Conservation (phyloP, 1,140 invertebrate species). For the Drosophila aff. region DNA sequence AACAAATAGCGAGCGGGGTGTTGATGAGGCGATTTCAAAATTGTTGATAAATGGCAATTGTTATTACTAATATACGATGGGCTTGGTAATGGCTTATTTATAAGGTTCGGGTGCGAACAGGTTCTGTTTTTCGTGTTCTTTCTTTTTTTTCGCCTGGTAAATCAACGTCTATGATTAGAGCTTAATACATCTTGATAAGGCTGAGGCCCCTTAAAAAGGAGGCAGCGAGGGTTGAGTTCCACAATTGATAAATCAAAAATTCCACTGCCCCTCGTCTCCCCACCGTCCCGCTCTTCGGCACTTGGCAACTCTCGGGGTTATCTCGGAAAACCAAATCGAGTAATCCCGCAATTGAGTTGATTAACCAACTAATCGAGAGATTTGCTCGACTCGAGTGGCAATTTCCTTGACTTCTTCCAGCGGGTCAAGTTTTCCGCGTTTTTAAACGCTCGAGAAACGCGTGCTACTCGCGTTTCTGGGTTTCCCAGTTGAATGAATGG, state of each 20-base stretch:
- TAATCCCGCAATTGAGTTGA: slow-evolving; percentile 41
- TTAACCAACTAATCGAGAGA: slow-evolving; percentile 58
- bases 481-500: neutral
- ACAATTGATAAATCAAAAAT: slow-evolving; percentile 75
- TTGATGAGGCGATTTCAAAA: slow-evolving; percentile 47
- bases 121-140: neutral
- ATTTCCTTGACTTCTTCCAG: slow-evolving; percentile 54
- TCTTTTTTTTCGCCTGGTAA: slow-evolving; percentile 49
- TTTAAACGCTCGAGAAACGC: slow-evolving; percentile 41
- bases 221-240: slow-evolving; percentile 14
- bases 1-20: slow-evolving; percentile 32
- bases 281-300: neutral
- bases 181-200: slow-evolving; percentile 80
- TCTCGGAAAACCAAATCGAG: slow-evolving; percentile 48
- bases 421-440: slow-evolving; percentile 23
- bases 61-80: slow-evolving; percentile 64
- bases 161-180: slow-evolving; percentile 80
- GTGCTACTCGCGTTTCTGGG: slow-evolving; percentile 3
- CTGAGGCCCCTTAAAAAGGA: slow-evolving; percentile 17
- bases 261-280: slow-evolving; percentile 20
- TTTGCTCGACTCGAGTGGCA: slow-evolving; percentile 48
- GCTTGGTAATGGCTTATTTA: slow-evolving; percentile 66
- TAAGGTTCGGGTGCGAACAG: slow-evolving; percentile 30
- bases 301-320: slow-evolving; percentile 31
- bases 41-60: slow-evolving; percentile 64